A percentile compares a stretch with the other conserved stretches of the same genome.
Conservation (phyloP, 2,113 vertebrate species). For the Tamias sibiricus region DNA sequence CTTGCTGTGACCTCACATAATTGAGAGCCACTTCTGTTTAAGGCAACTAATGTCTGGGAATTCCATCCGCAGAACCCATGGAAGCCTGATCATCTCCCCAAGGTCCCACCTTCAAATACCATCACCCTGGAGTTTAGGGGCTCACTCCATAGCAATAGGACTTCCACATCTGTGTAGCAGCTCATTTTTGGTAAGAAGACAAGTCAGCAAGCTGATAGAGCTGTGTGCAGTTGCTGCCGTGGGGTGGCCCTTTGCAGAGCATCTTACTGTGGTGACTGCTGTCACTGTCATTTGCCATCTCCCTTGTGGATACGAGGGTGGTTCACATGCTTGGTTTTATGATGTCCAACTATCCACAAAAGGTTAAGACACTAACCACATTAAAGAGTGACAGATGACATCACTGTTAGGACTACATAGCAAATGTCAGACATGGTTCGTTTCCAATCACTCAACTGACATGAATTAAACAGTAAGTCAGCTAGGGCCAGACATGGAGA, state of each 20-base stretch:
- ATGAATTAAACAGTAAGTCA: background rate
- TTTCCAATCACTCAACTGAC: too few species aligned
- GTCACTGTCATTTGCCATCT: rapidly evolving
- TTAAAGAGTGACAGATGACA: background rate
- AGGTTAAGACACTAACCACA: background rate
- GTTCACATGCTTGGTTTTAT: background rate
- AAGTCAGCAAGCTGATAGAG: background rate
- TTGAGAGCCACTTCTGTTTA: background rate
- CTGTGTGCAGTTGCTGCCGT: background rate
- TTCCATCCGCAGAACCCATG: background rate
- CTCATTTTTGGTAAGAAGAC: background rate
- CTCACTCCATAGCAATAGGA: background rate
- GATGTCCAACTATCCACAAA: background rate
- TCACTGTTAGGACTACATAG: background rate
- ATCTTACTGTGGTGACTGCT: rapidly evolving
- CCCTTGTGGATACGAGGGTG: too few species aligned
- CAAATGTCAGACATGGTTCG: background rate
- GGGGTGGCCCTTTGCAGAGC: background rate
- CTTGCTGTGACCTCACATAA: background rate
- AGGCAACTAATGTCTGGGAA: background rate
- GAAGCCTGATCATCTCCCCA: too few species aligned
- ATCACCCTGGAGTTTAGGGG: background rate
- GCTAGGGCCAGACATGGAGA: background rate
- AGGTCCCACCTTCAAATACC: too few species aligned
- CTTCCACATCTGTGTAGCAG: rapidly evolving